phyloP scores from a whole-genome alignment of 2,113 vertebrate species.

The Perca schrenkii region DNA sequence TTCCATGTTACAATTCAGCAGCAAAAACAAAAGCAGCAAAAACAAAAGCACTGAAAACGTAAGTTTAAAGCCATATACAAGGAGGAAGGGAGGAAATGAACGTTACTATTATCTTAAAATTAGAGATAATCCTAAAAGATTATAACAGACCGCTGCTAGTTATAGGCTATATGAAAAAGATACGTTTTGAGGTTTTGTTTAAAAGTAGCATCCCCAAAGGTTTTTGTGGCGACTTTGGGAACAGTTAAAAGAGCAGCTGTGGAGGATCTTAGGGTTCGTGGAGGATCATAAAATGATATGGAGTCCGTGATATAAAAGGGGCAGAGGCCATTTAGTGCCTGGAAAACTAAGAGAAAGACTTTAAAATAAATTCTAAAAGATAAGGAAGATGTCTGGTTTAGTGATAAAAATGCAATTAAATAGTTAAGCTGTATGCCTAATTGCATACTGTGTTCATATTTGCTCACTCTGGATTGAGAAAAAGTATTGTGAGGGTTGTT shows the following conservation, averaged over 20 bases:
- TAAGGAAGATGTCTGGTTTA: background rate
- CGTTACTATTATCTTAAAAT: background rate
- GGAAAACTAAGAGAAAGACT: background rate
- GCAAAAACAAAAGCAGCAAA: background rate
- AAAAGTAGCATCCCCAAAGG: background rate
- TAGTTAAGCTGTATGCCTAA: background rate
- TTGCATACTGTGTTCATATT: background rate
- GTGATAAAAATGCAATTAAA: background rate
- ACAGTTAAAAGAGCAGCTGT: background rate
- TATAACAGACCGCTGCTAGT: background rate
- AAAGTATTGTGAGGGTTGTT: background rate
- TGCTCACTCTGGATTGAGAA: background rate
- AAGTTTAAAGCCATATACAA: background rate
- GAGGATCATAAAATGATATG: background rate
- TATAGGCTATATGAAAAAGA: background rate
- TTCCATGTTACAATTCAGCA: background rate
- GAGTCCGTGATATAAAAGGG: background rate
- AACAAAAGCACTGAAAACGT: background rate
- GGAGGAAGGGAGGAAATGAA: background rate
- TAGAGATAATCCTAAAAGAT: background rate
- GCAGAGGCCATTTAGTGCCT: background rate
- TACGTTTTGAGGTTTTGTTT: background rate
- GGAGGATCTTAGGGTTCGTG: background rate
- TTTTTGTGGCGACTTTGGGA: background rate
- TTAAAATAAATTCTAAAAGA: background rate